Evolutionary conservation across 2,888 invertebrate species (phyloP).

Genomic region (Amaurobius ferox): DNA sequence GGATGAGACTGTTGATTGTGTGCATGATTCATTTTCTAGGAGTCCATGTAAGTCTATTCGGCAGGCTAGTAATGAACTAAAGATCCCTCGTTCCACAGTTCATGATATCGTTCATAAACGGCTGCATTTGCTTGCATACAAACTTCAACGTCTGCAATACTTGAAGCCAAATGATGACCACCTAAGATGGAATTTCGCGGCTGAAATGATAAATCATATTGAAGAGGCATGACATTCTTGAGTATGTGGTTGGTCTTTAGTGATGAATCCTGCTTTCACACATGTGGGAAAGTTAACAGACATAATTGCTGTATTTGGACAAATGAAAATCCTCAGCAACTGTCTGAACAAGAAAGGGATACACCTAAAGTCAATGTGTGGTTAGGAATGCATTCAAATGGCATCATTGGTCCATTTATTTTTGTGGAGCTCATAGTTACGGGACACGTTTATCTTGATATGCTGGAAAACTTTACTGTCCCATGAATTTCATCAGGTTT

Average conservation of each 20-base stretch:
- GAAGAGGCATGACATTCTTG: not conserved
- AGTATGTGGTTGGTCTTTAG: slow-evolving; percentile 14
- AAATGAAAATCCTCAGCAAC: slow-evolving; percentile 6
- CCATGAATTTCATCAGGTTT: too few relatives aligned
- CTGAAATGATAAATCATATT: slow-evolving; percentile 7
- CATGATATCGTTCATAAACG: slow-evolving; percentile 12
- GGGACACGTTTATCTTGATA: too few relatives aligned
- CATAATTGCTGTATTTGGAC: slow-evolving; percentile 47
- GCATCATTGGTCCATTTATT: too few relatives aligned
- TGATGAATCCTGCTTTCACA: slow-evolving; percentile 33
- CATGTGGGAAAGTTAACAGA: slow-evolving; percentile 18
- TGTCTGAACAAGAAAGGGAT: slow-evolving; percentile 20
- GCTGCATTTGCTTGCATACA: slow-evolving; percentile 8
- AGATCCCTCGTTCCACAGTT: slow-evolving; percentile 7
- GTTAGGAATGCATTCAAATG: too few relatives aligned
- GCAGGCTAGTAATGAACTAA: not conserved
- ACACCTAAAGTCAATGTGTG: slow-evolving; percentile 40
- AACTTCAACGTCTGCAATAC: not conserved
- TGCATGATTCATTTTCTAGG: not conserved
- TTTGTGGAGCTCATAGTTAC: too few relatives aligned
- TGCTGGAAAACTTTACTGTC: too few relatives aligned
- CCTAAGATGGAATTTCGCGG: not conserved
- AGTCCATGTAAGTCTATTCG: not conserved
- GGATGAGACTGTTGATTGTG: slow-evolving; percentile 15
- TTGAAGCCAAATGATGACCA: slow-evolving; percentile 7